Evolutionary conservation across 2,113 vertebrate genomes (phyloP).

Genomic region (Ascaphus truei): DNA sequence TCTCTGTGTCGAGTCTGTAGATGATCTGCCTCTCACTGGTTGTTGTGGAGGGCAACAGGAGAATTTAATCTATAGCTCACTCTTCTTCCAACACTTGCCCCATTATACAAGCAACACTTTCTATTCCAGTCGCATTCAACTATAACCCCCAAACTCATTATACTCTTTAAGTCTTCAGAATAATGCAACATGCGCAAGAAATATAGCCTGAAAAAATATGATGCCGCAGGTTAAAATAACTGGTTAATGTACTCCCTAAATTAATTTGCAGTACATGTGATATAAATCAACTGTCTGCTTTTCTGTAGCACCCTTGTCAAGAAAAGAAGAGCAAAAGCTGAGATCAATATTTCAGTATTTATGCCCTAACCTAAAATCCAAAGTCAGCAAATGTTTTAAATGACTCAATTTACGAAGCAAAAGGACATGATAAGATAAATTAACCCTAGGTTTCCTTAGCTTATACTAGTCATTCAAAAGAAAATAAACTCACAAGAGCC

Average conservation of each 20-base stretch:
- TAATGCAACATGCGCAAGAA: no score
- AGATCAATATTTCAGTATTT: constrained; percentile 28
- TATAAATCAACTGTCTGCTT: constrained; percentile 20
- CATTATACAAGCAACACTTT: no score
- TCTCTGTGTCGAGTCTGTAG: no score
- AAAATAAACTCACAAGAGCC: no score
- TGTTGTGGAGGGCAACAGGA: no score
- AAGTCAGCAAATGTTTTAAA: constrained; percentile 27
- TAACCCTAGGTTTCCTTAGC: constrained; percentile 3
- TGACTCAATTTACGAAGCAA: constrained; percentile 14
- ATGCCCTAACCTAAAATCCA: constrained; percentile 19
- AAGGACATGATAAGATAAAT: background rate
- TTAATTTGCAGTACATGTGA: constrained; percentile 2
- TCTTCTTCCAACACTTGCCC: no score
- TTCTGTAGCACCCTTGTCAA: constrained; percentile 1
- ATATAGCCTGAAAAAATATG: background rate
- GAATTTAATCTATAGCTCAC: no score
- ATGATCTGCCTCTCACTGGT: no score
- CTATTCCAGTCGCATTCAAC: no score
- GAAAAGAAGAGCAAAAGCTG: constrained; percentile 1
- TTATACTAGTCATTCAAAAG: no score
- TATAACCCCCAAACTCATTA: no score
- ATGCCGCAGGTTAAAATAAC: background rate
- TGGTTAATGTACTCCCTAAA: background rate
- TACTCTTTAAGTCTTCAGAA: no score